phyloP scores from a whole-genome alignment of 1,140 invertebrate genomes.

The Drosophila kohkoa region DNA sequence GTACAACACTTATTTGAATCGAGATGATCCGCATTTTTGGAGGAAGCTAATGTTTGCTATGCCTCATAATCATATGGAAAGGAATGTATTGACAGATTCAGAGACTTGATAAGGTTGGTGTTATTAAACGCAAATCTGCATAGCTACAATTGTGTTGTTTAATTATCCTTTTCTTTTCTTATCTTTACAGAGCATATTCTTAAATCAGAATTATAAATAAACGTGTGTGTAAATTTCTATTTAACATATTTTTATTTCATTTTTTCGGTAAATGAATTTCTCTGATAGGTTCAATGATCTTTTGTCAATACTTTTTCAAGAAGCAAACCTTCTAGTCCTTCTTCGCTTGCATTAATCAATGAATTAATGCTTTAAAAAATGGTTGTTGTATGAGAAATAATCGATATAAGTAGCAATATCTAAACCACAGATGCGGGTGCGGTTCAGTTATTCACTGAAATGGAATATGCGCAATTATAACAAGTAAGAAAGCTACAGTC shows the following conservation, averaged over 20 bases:
- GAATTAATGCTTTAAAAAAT: slow-evolving; percentile 37
- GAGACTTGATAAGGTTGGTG: background rate
- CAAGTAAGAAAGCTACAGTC: too few species aligned
- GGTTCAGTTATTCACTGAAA: slow-evolving; percentile 58
- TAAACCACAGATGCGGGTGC: slow-evolving; percentile 11
- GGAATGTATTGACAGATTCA: background rate
- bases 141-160: background rate
- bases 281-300: too few species aligned
- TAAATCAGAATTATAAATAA: background rate
- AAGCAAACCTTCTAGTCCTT: too few species aligned
- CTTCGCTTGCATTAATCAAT: background rate
- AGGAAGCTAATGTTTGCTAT: too few species aligned
- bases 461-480: slow-evolving; percentile 75
- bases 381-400: slow-evolving; percentile 56
- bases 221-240: too few species aligned
- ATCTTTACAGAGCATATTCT: background rate
- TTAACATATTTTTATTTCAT: too few species aligned
- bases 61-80: background rate
- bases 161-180: too few species aligned
- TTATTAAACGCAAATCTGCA: background rate
- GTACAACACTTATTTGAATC: background rate
- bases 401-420: slow-evolving; percentile 48
- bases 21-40: slow-evolving; percentile 2
- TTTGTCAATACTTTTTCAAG: too few species aligned
- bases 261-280: too few species aligned